phyloP scores from a whole-genome alignment of 2,888 invertebrate genomes.

The Salticus scenicus region DNA sequence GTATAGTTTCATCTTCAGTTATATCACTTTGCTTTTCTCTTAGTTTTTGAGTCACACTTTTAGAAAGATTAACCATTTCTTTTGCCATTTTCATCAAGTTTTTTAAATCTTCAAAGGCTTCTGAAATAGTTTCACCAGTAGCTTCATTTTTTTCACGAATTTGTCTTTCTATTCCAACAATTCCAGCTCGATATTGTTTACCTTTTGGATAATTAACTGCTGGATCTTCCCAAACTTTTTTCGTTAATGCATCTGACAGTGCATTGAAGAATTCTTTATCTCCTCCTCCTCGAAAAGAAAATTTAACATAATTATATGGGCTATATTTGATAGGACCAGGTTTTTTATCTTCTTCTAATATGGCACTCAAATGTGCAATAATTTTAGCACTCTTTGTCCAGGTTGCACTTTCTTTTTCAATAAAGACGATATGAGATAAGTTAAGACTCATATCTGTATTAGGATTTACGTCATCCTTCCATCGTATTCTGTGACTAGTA shows the following conservation, averaged over 20 bases:
- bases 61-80: constrained; percentile 96
- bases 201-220: constrained; percentile 51
- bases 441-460: constrained; percentile 56
- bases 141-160: constrained; percentile 92
- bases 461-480: constrained; percentile 58
- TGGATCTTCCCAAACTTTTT: constrained; percentile 65
- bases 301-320: constrained; percentile 65
- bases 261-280: constrained; percentile 60
- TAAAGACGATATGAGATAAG: constrained; percentile 59
- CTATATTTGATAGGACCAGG: constrained; percentile 63
- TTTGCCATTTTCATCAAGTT: constrained; percentile 97
- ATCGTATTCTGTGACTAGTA: constrained; percentile 51
- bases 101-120: constrained; percentile 95
- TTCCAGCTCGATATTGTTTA: constrained; percentile 79
- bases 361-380: constrained; percentile 55
- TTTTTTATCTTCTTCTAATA: constrained; percentile 52
- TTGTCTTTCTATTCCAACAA: constrained; percentile 95
- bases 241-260: constrained; percentile 49
- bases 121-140: constrained; percentile 91
- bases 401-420: constrained; percentile 61
- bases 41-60: constrained; percentile 93
- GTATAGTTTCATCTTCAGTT: constrained; percentile 95
- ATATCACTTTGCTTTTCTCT: constrained; percentile 95
- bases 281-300: constrained; percentile 62
- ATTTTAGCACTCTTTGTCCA: constrained; percentile 69